Evolutionary conservation across 2,888 invertebrate genomes (phyloP).

Genomic region (Plusia festucae): DNA sequence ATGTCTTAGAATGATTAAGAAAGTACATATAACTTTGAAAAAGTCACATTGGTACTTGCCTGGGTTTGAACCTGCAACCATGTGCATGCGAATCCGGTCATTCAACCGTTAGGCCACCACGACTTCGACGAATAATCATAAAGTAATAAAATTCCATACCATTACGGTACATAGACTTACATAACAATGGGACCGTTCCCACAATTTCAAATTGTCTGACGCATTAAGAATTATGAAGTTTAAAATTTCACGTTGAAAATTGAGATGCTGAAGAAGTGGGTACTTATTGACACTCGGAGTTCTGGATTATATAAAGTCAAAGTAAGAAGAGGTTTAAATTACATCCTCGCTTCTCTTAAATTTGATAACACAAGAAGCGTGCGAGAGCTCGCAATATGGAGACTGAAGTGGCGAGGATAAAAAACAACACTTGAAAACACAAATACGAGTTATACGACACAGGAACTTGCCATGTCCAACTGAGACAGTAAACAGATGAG

Average conservation of each 20-base stretch:
- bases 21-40: no score
- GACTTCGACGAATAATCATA: no score
- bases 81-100: no score
- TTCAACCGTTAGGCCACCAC: no score
- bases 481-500: constrained; percentile 42
- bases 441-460: constrained; percentile 19
- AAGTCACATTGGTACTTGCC: no score
- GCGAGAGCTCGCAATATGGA: constrained; percentile 52
- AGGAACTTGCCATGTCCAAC: constrained; percentile 17
- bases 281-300: constrained; percentile 26
- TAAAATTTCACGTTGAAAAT: constrained; percentile 39
- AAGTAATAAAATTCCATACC: constrained; percentile 39
- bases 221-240: constrained; percentile 38
- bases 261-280: constrained; percentile 21
- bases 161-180: constrained; percentile 35
- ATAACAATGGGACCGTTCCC: constrained; percentile 48
- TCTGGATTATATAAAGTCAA: constrained; percentile 28
- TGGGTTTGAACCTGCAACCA: no score
- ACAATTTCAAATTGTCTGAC: constrained; percentile 44
- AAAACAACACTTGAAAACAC: constrained; percentile 34
- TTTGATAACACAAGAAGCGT: constrained; percentile 40
- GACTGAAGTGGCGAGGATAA: constrained; percentile 37
- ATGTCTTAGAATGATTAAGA: no score
- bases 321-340: constrained; percentile 44
- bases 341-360: constrained; percentile 39